A percentile compares a stretch with the other conserved stretches of the same genome.
phyloP scores from a whole-genome alignment of 1,140 invertebrate genomes.

The Copidosoma floridanum region DNA sequence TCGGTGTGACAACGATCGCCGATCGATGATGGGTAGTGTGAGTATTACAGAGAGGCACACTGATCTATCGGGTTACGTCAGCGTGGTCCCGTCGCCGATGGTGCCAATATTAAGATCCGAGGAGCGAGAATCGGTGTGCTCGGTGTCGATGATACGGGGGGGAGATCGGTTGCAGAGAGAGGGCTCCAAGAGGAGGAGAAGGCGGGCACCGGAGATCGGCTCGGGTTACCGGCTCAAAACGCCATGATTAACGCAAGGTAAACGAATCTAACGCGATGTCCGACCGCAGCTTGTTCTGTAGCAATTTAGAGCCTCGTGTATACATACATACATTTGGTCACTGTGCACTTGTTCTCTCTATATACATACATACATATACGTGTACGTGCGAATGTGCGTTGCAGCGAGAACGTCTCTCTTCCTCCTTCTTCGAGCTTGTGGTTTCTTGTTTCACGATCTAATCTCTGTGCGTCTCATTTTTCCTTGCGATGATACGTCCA shows the following conservation, averaged over 20 bases:
- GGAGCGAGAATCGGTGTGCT: constrained; percentile 25
- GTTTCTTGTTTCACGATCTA: constrained; percentile 28
- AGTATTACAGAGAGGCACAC: too few species aligned
- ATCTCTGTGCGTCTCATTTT: neutral
- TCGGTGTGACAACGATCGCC: too few species aligned
- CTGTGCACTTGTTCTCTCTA: too few species aligned
- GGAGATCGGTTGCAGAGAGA: constrained; percentile 55
- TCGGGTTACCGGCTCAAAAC: constrained; percentile 54
- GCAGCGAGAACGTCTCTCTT: too few species aligned
- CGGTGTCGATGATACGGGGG: constrained; percentile 44
- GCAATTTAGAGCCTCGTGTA: constrained; percentile 42
- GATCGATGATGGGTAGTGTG: too few species aligned
- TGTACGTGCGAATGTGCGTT: too few species aligned
- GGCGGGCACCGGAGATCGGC: too few species aligned
- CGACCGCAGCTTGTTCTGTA: constrained; percentile 52
- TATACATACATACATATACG: neutral
- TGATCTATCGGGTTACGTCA: constrained; percentile 38
- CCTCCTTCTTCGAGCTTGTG: too few species aligned
- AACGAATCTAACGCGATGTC: constrained; percentile 54
- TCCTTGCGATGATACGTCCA: too few species aligned
- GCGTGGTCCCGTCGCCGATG: too few species aligned
- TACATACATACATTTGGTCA: too few species aligned
- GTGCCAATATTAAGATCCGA: neutral
- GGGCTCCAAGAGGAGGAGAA: too few species aligned
- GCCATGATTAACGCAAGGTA: constrained; percentile 58